These are phyloP conservation scores for Drosophila eohydei DNA, from an alignment of 2,888 invertebrate genomes.

Conservation along the genomic window DNA sequence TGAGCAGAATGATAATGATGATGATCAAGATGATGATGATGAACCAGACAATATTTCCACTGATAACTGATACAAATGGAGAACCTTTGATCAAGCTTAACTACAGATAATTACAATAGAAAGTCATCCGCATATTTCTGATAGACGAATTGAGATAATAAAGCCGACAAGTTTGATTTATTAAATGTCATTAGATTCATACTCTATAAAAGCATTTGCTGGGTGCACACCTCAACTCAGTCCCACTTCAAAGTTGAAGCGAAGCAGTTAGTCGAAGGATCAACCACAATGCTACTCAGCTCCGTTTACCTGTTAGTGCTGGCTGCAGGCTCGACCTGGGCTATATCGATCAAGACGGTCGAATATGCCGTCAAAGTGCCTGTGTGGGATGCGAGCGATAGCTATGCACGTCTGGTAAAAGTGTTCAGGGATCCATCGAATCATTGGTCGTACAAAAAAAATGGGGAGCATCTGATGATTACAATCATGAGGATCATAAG, in stretches of 20 bases:
- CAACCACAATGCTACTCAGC: slow-evolving; percentile 1
- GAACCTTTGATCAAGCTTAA: too few relatives aligned
- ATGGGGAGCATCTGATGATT: background rate
- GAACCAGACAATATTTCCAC: too few relatives aligned
- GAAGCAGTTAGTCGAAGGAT: background rate
- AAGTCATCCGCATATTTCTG: slow-evolving; percentile 21
- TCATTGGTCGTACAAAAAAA: background rate
- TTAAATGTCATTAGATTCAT: background rate
- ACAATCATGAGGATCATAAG: background rate
- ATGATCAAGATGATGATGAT: too few relatives aligned
- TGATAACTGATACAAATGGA: too few relatives aligned
- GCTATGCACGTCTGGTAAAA: background rate
- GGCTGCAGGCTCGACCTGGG: background rate
- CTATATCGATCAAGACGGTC: background rate
- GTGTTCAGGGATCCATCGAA: background rate
- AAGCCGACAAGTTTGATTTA: slow-evolving; percentile 2
- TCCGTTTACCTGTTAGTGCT: slow-evolving; percentile 2
- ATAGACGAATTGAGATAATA: slow-evolving; percentile 17
- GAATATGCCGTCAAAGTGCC: slow-evolving; percentile 6
- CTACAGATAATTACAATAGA: slow-evolving; percentile 13
- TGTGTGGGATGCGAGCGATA: slow-evolving; percentile 10
- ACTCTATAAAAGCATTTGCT: slow-evolving; percentile 7
- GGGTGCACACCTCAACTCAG: background rate
- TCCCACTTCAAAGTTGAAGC: background rate
- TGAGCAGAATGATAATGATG: too few relatives aligned